These are phyloP conservation scores for Osmoderma eremita DNA, from an alignment of 2,888 invertebrate species.

Conservation along the genomic window DNA sequence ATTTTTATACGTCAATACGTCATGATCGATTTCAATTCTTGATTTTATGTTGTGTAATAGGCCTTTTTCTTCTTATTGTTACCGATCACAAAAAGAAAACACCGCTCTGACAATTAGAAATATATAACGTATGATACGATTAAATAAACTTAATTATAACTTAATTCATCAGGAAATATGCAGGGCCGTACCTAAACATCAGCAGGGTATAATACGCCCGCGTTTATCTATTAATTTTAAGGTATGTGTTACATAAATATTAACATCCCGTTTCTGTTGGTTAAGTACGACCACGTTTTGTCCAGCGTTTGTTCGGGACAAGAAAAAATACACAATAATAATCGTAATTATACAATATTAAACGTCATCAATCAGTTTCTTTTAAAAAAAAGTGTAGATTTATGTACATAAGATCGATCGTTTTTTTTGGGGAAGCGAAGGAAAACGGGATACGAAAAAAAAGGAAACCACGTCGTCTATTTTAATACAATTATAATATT, in stretches of 20 bases:
- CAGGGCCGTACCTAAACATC: constrained; percentile 23
- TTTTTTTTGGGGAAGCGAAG: constrained; percentile 1
- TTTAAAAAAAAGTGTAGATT: constrained; percentile 13
- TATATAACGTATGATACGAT: constrained; percentile 38
- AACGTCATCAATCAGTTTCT: constrained; percentile 18
- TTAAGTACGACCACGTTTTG: constrained; percentile 21
- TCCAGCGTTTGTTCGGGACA: constrained; percentile 8
- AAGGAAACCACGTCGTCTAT: constrained; percentile 17
- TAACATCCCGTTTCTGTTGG: constrained; percentile 13
- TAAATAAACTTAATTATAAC: constrained; percentile 37
- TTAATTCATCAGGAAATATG: constrained; percentile 20
- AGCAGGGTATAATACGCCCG: background rate
- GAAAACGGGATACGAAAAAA: constrained; percentile 24
- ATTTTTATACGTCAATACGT: constrained; percentile 2
- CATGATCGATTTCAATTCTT: constrained; percentile 13
- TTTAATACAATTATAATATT: background rate
- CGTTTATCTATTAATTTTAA: background rate
- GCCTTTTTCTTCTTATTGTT: constrained; percentile 45
- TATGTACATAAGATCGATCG: constrained; percentile 21
- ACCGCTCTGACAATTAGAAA: constrained; percentile 29
- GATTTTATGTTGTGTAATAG: constrained; percentile 33
- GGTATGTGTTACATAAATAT: background rate
- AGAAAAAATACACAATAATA: constrained; percentile 15
- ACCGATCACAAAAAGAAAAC: constrained; percentile 40
- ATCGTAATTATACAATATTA: constrained; percentile 10